Conservation (phyloP, 2,888 invertebrate genomes). For the Ectemnius lituratus region DNA sequence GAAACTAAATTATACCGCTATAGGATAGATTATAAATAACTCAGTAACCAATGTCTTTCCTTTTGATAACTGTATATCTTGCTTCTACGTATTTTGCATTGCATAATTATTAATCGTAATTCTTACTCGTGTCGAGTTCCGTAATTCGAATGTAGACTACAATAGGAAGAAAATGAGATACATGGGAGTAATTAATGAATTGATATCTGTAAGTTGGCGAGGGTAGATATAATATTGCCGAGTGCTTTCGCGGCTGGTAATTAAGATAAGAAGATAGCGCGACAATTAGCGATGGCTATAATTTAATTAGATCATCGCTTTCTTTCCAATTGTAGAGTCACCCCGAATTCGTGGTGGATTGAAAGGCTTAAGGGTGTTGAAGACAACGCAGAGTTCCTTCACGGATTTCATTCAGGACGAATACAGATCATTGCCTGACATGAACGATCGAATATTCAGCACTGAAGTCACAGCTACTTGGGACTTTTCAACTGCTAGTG, state of each 20-base stretch:
- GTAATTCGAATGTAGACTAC: too few species aligned
- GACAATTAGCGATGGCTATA: background rate
- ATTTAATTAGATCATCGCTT: too few species aligned
- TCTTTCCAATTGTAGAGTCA: conserved; percentile 73
- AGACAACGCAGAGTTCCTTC: conserved; percentile 90
- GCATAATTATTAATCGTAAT: too few species aligned
- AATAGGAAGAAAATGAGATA: too few species aligned
- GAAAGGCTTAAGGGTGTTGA: conserved; percentile 85
- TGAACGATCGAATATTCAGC: conserved; percentile 87
- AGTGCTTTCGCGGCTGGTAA: too few species aligned
- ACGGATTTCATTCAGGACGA: conserved; percentile 89
- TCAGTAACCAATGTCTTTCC: background rate
- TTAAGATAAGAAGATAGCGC: background rate
- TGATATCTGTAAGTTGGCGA: background rate
- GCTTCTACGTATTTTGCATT: too few species aligned
- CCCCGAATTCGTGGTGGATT: conserved; percentile 84
- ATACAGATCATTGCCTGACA: conserved; percentile 87
- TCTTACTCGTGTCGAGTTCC: too few species aligned
- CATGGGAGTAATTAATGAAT: background rate
- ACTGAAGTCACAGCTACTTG: conserved; percentile 87
- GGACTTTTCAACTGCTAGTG: conserved; percentile 84
- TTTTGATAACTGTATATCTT: too few species aligned
- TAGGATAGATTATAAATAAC: background rate
- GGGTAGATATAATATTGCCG: too few species aligned
- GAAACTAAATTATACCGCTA: background rate